These are phyloP conservation scores for Caenorhabditis angaria DNA, from an alignment of 2,888 invertebrate species.

Conservation along the genomic window DNA sequence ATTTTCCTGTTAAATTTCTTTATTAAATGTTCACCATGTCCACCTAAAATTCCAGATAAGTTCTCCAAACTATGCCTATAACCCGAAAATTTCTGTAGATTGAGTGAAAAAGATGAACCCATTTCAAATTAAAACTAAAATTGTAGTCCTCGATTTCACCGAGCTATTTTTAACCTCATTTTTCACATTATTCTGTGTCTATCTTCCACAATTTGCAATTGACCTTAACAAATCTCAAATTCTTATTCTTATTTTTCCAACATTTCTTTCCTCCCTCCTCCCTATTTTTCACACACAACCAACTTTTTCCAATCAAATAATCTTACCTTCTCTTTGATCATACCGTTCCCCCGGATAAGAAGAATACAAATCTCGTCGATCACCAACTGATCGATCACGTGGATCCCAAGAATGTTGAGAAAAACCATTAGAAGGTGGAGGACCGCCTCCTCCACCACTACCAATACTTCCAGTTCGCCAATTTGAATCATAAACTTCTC, in stretches of 20 bases:
- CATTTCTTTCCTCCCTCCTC: background rate
- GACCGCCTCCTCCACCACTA: constrained; percentile 2
- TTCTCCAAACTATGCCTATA: no score
- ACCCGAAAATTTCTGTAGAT: no score
- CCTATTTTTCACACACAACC: background rate
- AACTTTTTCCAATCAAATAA: background rate
- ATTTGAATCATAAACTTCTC: background rate
- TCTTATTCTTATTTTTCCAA: constrained; percentile 1
- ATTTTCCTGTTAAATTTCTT: background rate
- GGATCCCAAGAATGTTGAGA: background rate
- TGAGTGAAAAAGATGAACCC: no score
- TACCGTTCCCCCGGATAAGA: constrained; percentile 6
- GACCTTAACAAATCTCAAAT: background rate
- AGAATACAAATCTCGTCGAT: background rate
- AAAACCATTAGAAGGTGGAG: background rate
- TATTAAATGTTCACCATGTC: background rate
- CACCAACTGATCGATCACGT: background rate
- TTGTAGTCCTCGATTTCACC: no score
- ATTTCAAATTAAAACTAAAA: no score
- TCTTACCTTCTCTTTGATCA: constrained; percentile 42
- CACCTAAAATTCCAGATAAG: background rate
- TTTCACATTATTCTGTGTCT: background rate
- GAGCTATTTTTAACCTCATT: no score
- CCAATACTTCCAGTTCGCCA: background rate
- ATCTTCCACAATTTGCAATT: no score